Conservation (phyloP, 2,113 vertebrate genomes). For the Dromiciops gliroides region DNA sequence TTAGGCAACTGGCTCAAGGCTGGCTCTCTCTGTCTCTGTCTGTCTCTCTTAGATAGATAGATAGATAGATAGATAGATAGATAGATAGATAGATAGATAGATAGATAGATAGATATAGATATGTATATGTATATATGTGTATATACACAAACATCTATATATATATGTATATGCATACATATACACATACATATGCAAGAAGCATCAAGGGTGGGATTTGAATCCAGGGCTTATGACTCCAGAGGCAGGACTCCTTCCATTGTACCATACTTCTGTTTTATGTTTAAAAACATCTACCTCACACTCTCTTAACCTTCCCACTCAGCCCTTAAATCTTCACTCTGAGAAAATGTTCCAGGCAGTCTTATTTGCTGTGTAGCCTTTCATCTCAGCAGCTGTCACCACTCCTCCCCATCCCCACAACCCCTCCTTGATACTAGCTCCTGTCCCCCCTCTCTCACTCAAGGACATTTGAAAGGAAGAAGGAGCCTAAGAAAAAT, state of each 20-base stretch:
- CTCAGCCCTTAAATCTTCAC: background rate
- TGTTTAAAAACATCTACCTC: background rate
- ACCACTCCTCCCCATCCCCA: background rate
- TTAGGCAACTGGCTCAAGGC: too few species aligned
- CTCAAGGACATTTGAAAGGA: constrained; percentile 56
- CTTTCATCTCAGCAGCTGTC: constrained; percentile 25
- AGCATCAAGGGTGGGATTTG: background rate
- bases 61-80: too few species aligned
- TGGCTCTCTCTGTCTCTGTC: too few species aligned
- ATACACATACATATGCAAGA: background rate
- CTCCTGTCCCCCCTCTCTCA: background rate
- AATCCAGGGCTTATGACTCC: background rate
- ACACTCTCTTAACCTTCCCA: background rate
- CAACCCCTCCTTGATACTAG: background rate
- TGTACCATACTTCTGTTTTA: background rate
- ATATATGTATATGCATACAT: too few species aligned
- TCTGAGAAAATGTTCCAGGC: background rate
- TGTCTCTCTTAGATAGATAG: too few species aligned
- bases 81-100: too few species aligned
- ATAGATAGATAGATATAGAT: too few species aligned
- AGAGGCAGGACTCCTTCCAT: background rate
- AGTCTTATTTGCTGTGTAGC: constrained; percentile 9
- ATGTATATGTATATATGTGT: too few species aligned
- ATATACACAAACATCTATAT: too few species aligned
- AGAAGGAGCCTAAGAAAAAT: background rate